These are phyloP conservation scores for Upupa epops DNA, from an alignment of 2,113 vertebrate genomes.

Conservation along the genomic window DNA sequence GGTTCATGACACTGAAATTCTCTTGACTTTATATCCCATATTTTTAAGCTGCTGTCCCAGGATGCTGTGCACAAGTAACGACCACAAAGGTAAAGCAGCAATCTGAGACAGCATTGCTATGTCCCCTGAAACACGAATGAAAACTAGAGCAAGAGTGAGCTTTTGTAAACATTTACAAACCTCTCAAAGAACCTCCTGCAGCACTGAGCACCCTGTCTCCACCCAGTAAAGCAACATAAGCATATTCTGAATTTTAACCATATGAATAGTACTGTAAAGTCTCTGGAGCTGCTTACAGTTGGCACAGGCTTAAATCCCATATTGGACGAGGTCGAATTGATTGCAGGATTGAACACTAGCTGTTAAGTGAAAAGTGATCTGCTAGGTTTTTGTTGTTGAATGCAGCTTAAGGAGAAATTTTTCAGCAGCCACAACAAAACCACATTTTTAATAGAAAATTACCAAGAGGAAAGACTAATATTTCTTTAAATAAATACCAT, in stretches of 20 bases:
- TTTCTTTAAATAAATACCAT: not conserved
- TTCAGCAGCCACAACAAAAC: not conserved
- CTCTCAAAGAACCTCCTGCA: not conserved
- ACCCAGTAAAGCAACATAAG: not conserved
- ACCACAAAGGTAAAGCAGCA: conserved; percentile 79
- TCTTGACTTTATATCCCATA: conserved; percentile 77
- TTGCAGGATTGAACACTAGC: not conserved
- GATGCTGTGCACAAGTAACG: conserved; percentile 79
- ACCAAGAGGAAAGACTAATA: not conserved
- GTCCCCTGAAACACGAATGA: conserved; percentile 67
- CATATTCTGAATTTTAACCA: not conserved
- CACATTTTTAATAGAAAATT: not conserved
- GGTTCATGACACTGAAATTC: conserved; percentile 67
- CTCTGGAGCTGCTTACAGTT: not conserved
- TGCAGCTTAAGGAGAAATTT: not conserved
- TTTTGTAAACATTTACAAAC: not conserved
- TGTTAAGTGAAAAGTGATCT: not conserved
- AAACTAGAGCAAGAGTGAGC: not conserved
- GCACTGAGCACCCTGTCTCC: not conserved
- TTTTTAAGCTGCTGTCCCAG: conserved; percentile 80
- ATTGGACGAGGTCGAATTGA: not conserved
- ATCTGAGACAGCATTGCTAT: conserved; percentile 74
- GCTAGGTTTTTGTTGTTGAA: not conserved
- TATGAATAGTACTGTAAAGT: not conserved
- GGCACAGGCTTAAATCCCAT: not conserved